phyloP scores from a whole-genome alignment of 2,113 vertebrate genomes.

The Condylura cristata region DNA sequence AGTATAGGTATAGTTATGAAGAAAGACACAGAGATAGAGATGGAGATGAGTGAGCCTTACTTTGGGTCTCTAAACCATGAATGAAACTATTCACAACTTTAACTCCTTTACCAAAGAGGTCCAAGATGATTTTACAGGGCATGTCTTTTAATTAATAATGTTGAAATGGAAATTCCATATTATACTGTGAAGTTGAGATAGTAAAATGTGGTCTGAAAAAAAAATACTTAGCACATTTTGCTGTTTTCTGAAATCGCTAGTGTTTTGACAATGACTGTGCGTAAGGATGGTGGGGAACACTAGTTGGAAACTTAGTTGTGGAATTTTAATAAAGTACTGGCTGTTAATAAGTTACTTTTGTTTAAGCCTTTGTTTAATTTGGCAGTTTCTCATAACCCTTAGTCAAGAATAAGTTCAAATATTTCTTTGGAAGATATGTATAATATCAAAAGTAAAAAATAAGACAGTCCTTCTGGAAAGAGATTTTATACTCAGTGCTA shows the following conservation, averaged over 20 bases:
- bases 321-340: slow-evolving; percentile 35
- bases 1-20: too few relatives aligned
- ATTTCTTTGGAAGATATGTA: slow-evolving; percentile 35
- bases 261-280: neutral
- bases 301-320: slow-evolving; percentile 29
- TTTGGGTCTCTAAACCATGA: neutral
- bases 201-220: slow-evolving; percentile 21
- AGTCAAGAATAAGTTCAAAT: neutral
- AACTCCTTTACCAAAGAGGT: neutral
- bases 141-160: neutral
- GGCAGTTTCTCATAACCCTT: slow-evolving; percentile 30
- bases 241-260: slow-evolving; percentile 22
- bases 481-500: neutral
- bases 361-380: slow-evolving; percentile 51
- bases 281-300: neutral
- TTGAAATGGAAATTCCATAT: neutral
- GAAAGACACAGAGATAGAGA: neutral
- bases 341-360: slow-evolving; percentile 48
- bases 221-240: neutral
- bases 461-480: neutral
- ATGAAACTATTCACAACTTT: neutral
- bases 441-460: neutral
- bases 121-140: neutral
- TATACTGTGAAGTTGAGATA: slow-evolving; percentile 20
- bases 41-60: neutral